These are phyloP conservation scores for Beroe ovata DNA, from an alignment of 37 sponge, comb jelly and placozoan genomes.

Conservation along the genomic window DNA sequence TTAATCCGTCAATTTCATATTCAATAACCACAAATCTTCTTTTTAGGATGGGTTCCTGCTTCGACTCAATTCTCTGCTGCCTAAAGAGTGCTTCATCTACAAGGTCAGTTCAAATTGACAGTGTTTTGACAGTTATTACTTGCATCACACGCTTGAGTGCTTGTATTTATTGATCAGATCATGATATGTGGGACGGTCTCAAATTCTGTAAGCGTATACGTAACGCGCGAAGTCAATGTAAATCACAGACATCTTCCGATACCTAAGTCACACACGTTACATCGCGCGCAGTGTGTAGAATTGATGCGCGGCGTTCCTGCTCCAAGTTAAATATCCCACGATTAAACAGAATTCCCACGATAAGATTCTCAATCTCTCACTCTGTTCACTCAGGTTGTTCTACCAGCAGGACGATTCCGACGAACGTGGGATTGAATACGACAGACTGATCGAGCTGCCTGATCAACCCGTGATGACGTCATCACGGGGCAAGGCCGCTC, in stretches of 20 bases:
- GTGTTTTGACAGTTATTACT: no score
- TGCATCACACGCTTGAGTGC: no score
- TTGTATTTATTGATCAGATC: no score
- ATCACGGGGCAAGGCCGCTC: not conserved
- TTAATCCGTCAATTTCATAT: no score
- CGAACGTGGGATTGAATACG: constrained; percentile 44
- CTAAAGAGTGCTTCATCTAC: not conserved
- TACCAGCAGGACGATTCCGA: constrained; percentile 8
- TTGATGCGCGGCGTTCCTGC: not conserved
- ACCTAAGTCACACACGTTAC: not conserved
- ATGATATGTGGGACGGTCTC: not conserved
- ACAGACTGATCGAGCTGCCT: constrained; percentile 12
- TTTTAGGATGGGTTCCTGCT: not conserved
- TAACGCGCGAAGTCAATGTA: not conserved
- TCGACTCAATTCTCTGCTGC: not conserved
- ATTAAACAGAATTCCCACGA: not conserved
- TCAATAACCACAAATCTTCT: no score
- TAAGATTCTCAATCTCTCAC: not conserved
- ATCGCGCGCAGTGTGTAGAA: not conserved
- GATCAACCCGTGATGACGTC: not conserved
- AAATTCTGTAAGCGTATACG: not conserved
- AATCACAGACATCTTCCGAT: no score
- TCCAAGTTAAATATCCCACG: no score
- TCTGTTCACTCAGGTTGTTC: not conserved
- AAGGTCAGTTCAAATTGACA: not conserved